Evolutionary conservation across 2,888 invertebrate genomes (phyloP), one percentile per base, ranked within the genome.

Genomic region (Spisula subtruncata): DNA sequence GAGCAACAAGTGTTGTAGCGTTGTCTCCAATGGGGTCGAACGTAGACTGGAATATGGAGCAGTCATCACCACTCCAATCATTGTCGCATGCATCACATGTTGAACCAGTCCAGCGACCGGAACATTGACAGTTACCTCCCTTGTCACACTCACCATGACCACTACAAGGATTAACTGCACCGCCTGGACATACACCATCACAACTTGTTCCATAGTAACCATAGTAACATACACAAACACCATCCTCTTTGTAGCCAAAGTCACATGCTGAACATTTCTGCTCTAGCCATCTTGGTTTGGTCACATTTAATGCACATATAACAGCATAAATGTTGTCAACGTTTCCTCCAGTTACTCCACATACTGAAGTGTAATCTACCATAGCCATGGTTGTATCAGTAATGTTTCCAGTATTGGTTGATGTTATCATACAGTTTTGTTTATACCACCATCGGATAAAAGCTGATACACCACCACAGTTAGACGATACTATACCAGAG

Each of bases 161-260:
- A 81, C 81, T 93, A 87, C 95, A 95, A 4, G 94, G 93, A 54
- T 86, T 92, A n/a, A 86, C 56, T 18, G 90, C 91, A 8, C 94
- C 94, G 60, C 93, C 94, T 18, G 94, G 93, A 89, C 95, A 95
- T 0, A 90, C 87, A 32, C 85, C 83, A 20, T 93, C 84, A 89
- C 95, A 95, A 18, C 87, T 88, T 10, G 86, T 35, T 48, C 95
- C 95, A 87, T 93, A 94, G 88, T 93, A 95, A 10, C 95, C 95
- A 88, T 91, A 91, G 89, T 94, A 93, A 86, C 95, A 95, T 16
- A 87, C 80, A 86, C 95, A 95, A 6, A 81, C 81, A 41, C 83
- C 84, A 29, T 82, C 60, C 10, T 83, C 83, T 18, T 89, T 75
- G 54, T 87, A 91, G 0, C 95, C 95, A 90, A 94, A 95, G 32